Base-by-base conservation (phyloP, 2,888 invertebrate species). In the Ornithoptera alexandrae region DNA sequence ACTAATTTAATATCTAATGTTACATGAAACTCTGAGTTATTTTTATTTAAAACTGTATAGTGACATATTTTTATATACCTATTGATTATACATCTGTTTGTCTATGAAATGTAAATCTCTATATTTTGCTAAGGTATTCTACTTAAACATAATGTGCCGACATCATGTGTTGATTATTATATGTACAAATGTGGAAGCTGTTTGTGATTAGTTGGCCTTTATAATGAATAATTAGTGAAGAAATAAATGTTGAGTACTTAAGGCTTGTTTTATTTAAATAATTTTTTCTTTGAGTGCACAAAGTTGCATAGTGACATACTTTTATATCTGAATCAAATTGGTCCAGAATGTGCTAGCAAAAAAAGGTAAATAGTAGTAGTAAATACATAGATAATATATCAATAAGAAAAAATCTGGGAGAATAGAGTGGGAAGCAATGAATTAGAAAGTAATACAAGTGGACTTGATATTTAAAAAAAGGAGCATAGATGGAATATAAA, bases 171-270 rank as follows among this genome's bases (percentile, higher is more conserved):
- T 62, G 46, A 46, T 46, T 56, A 68, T 42, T 65, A 36, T 64
- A 30, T 69, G 65, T 69, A 65, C 65, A 65, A 67, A 61, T 53
- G 42, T 39, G 12, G 36, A 39, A 65, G 20, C 57, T 30, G 22
- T 61, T 58, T 65, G 65, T 66, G 46, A 66, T 66, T 24, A 58
- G 61, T 66, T 65, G 69, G 69, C 62, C 61, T 69, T 62, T 22
- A 63, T 59, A 50, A 62, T 59, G 42, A 53, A 22, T 66, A 67
- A 58, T 46, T 17, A 63, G 57, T 53, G 17, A 62, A 68, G 42
- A 62, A 71, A 63, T 69, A 66, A 62, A 66, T 66, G 67, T 70
- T 70, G 67, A 67, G 70, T 70, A 70, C 67, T 66, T 69, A 69
- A 12, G 57, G 42, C 36, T 50, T 57, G 65, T 69, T 62, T 69